Conservation (phyloP, 2,888 invertebrate genomes). For the Eupithecia dodoneata region DNA sequence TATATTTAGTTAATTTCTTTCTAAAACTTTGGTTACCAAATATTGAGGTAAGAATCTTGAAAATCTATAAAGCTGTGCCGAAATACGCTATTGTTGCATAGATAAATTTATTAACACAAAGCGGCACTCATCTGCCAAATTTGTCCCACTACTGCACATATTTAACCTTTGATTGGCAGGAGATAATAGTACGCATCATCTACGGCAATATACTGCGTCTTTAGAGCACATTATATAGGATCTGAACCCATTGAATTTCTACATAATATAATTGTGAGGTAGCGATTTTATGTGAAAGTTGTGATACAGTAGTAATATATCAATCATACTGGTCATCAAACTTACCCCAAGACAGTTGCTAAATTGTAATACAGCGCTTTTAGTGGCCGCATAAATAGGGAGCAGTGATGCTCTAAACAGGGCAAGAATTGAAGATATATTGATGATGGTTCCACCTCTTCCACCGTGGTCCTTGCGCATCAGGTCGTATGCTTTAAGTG, state of each 20-base stretch:
- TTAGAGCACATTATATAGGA: too few species aligned
- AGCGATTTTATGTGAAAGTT: too few species aligned
- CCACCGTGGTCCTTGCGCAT: conserved; percentile 73
- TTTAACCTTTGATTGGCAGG: too few species aligned
- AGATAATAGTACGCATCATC: too few species aligned
- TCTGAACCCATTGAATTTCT: too few species aligned
- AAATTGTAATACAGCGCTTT: conserved; percentile 73
- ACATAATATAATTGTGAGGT: too few species aligned
- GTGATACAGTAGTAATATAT: too few species aligned
- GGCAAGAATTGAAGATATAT: conserved; percentile 71
- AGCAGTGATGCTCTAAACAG: conserved; percentile 55
- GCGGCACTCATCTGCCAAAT: neutral
- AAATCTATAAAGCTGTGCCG: neutral
- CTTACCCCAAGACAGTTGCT: conserved; percentile 74
- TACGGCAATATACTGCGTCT: too few species aligned
- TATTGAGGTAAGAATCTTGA: neutral
- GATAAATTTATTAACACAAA: neutral
- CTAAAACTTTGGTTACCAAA: neutral
- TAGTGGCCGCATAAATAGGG: conserved; percentile 72
- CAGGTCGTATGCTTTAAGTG: conserved; percentile 66
- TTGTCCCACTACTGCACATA: neutral
- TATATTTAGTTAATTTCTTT: neutral
- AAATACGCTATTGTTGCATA: neutral
- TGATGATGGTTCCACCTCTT: conserved; percentile 71
- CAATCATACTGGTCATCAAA: conserved; percentile 17